phyloP scores from a whole-genome alignment of 2,888 invertebrate species.

The Drosophila leonis region DNA sequence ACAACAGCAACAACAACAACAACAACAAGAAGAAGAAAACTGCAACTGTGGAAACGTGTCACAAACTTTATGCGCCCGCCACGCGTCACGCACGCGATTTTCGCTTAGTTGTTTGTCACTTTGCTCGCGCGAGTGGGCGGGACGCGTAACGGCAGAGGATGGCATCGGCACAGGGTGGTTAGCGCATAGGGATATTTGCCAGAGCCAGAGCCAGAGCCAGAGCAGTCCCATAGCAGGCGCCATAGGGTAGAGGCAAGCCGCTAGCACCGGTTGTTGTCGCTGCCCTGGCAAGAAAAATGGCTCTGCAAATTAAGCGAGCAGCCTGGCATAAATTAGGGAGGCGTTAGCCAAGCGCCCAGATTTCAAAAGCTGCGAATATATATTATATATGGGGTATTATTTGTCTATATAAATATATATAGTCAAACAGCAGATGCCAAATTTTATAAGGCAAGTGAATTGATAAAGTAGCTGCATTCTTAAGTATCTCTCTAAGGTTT shows the following conservation, averaged over 20 bases:
- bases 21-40: conserved; percentile 44
- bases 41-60: conserved; percentile 79
- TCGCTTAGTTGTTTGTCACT: conserved; percentile 79
- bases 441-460: background rate
- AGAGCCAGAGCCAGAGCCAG: conserved; percentile 5
- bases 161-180: conserved; percentile 1
- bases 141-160: no score
- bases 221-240: background rate
- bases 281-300: conserved; percentile 69
- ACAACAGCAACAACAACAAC: conserved; percentile 26
- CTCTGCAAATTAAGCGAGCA: conserved; percentile 69
- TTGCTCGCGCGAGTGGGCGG: conserved; percentile 18
- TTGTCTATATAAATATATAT: background rate
- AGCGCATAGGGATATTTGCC: conserved; percentile 7
- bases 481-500: background rate
- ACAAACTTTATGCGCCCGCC: conserved; percentile 76
- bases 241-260: background rate
- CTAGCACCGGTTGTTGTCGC: conserved; percentile 43
- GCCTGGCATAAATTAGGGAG: conserved; percentile 64
- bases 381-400: background rate
- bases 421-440: background rate
- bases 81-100: conserved; percentile 81
- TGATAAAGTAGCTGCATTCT: background rate
- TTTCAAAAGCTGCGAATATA: conserved; percentile 24
- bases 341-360: conserved; percentile 43